Base-by-base conservation (phyloP, 2,797 vertebrate species). In the Sebastes iracundus region DNA sequence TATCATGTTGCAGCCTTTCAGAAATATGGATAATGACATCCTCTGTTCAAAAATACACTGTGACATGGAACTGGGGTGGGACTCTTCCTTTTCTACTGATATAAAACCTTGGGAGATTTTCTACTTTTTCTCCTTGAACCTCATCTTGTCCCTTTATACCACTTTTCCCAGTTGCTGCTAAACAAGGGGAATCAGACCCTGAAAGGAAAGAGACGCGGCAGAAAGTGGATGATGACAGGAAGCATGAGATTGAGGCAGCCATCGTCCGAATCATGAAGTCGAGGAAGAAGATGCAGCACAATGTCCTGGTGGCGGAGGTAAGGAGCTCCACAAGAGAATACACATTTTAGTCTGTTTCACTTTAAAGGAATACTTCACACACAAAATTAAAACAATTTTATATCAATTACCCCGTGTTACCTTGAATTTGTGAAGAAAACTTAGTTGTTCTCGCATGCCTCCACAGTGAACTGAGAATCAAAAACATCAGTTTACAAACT, bases 201-300 rank as follows among this genome's bases (percentile, higher is more conserved):
- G 98, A 99, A 93, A 96, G 98, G 89, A 99, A 98, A 94, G 98
- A 99, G 96, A 99, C 98, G 1, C 96, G 97, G 79, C 98, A 99
- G 95, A 99, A 99, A 94, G 98, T 99, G 84, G 98, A 99, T 10
- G 98, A 99, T 12, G 98, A 99, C 96, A 95, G 98, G 92, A 99
- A 99, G 91, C 98, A 99, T 72, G 97, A 99, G 95, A 99, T 99
- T 86, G 98, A 99, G 94, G 98, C 98, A 86, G 98, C 98, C 92
- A 99, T 99, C 86, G 98, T 99, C 77, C 96, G 98, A 90, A 99
- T 99, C 95, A 99, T 99, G 98, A 99, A 99, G 94, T 99, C 98
- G 25, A 97, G 98, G 83, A 99, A 99, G 97, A 99, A 97, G 95
- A 99, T 99, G 97, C 98, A 99, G 89, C 98, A 99, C 95, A 99